Base-by-base conservation (phyloP, 2,797 vertebrate genomes). In the Hyperoplus lanceolatus region DNA sequence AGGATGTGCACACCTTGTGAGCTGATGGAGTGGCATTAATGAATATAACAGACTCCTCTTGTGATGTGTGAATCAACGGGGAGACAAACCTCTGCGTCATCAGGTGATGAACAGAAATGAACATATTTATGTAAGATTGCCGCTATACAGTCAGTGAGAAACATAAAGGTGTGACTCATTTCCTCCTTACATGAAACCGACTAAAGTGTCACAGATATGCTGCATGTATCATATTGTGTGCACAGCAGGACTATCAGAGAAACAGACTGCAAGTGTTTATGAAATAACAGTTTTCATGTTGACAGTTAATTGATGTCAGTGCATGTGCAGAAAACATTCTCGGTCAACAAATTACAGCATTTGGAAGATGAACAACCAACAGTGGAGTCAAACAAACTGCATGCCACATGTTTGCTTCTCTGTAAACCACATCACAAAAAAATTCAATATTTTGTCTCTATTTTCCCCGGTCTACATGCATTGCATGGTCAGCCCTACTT, bases 1-100 rank as follows among this genome's bases (percentile, higher is more conserved):
- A 36, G 48, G 56, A 78, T 66, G 60, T 81, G 63, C 13, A 15
- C 64, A 41, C 79, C 63, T 70, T 53, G 39, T 51, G 64, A 81
- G 70, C 45, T 42, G 43, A 50, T 49, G 54, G 70, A 79, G 75
- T 39, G 6, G 61, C 63, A 0, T 73, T 61, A 73, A 69, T 64
- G 67, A 41, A 69, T 71, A 18, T 36, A 49, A 51, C 14, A 55
- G 50, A 70, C 46, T 53, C 38, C 42, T 72, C 15, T n/a, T 2
- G 3, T 70, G 79, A 58, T 75, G 55, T 45, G 45, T 43, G 70
- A 75, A 36, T 64, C 60, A 36, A 45, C 58, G 60, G 74, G 57
- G 45, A 45, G 57, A 45, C 15, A 29, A 21, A 8, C 5, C 1
- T 41, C 55, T 45, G 48, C 42, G 16, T 69, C 56, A 73, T 68